phyloP scores from a whole-genome alignment of 2,797 vertebrate species.

The Eulemur albifrons region DNA sequence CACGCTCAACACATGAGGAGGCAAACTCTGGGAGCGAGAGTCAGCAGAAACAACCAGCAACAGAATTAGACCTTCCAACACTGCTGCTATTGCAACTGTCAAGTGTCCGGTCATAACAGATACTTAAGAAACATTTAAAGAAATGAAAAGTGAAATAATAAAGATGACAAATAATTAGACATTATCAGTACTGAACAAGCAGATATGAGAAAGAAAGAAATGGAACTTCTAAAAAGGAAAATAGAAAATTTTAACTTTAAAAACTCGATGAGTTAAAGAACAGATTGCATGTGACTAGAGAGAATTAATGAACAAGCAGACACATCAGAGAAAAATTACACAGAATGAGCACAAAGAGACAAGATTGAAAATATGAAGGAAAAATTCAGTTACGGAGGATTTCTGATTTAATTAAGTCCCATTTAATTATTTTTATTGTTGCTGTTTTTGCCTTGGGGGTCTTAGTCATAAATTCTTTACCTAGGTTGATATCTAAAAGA shows the following conservation, averaged over 20 bases:
- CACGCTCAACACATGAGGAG: background rate
- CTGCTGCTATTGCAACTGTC: background rate
- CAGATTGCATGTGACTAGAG: background rate
- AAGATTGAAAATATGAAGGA: background rate
- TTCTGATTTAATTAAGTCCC: background rate
- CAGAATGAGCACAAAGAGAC: background rate
- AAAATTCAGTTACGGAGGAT: background rate
- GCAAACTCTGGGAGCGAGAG: background rate
- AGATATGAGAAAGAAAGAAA: background rate
- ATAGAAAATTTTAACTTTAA: background rate
- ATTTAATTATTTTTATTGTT: background rate
- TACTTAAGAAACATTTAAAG: background rate
- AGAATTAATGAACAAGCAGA: background rate
- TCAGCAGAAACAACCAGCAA: no score
- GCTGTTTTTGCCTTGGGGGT: background rate
- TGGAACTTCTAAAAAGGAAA: background rate
- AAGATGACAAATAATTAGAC: background rate
- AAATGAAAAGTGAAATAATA: background rate
- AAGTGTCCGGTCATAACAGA: background rate
- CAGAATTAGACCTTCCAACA: background rate
- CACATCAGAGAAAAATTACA: background rate
- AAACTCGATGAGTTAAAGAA: background rate
- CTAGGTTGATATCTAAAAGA: background rate
- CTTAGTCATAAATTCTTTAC: background rate
- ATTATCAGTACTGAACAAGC: background rate